Conservation (phyloP, 2,797 vertebrate genomes). For the Uromys caudimaculatus region DNA sequence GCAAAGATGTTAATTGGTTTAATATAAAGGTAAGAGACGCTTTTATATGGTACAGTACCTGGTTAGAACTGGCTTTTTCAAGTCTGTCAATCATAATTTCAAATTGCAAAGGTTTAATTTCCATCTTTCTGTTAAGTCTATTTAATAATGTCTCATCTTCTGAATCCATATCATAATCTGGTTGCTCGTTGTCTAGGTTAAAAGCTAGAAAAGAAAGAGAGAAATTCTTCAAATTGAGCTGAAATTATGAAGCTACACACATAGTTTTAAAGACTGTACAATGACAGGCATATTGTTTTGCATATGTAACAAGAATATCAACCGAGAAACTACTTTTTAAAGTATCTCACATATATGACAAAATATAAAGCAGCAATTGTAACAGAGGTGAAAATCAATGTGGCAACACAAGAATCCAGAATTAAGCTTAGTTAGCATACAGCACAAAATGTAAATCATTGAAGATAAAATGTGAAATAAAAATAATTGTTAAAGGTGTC, state of each 20-base stretch:
- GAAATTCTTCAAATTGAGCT: constrained; percentile 68
- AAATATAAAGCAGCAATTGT: constrained; percentile 50
- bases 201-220: constrained; percentile 88
- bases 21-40: constrained; percentile 48
- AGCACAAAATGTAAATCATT: background rate
- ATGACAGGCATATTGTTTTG: constrained; percentile 29
- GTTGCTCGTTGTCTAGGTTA: constrained; percentile 94
- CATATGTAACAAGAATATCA: constrained; percentile 38
- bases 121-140: constrained; percentile 95
- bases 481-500: background rate
- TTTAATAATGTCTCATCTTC: constrained; percentile 96
- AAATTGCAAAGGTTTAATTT: constrained; percentile 96
- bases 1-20: constrained; percentile 6
- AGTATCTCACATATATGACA: constrained; percentile 18
- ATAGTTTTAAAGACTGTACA: constrained; percentile 37
- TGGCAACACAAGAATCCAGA: constrained; percentile 29
- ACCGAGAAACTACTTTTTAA: constrained; percentile 55
- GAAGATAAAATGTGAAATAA: constrained; percentile 28
- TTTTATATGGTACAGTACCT: constrained; percentile 88
- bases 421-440: constrained; percentile 29
- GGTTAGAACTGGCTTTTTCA: constrained; percentile 96
- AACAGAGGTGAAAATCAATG: constrained; percentile 10
- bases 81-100: constrained; percentile 97
- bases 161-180: constrained; percentile 97
- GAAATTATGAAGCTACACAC: constrained; percentile 27